These are phyloP conservation scores for Oxyruncus cristatus DNA, from an alignment of 2,113 vertebrate species.

Conservation along the genomic window DNA sequence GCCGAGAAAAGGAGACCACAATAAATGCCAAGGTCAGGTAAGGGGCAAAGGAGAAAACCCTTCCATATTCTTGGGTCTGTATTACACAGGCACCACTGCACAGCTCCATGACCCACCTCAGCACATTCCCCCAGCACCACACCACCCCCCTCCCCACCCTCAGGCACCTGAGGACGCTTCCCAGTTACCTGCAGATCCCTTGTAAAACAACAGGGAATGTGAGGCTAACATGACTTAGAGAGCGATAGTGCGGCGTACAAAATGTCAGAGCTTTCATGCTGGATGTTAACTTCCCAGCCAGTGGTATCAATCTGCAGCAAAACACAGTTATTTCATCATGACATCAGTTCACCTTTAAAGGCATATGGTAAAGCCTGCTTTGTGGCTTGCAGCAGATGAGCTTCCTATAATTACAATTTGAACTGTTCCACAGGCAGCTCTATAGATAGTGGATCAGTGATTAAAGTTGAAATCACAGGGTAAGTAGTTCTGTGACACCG, in stretches of 20 bases:
- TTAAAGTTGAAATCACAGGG: constrained; percentile 76
- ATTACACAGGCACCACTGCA: fast-evolving
- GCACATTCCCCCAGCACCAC: not conserved
- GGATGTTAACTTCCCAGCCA: constrained; percentile 55
- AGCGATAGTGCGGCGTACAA: constrained; percentile 14
- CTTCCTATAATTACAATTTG: constrained; percentile 75
- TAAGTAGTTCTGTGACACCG: constrained; percentile 74
- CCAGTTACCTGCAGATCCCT: constrained; percentile 4
- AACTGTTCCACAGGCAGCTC: constrained; percentile 67
- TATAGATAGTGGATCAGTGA: constrained; percentile 72
- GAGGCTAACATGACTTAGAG: not conserved
- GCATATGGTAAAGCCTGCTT: constrained; percentile 73
- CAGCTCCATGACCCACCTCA: not conserved
- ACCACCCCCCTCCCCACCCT: not conserved
- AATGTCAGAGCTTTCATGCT: constrained; percentile 64
- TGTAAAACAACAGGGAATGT: constrained; percentile 53
- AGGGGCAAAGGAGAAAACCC: not conserved
- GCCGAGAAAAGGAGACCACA: not conserved
- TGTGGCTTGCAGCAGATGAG: constrained; percentile 70
- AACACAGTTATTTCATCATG: constrained; percentile 66
- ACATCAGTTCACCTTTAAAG: constrained; percentile 74
- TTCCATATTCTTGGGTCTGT: fast-evolving
- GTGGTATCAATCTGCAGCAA: constrained; percentile 60
- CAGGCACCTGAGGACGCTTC: not conserved
- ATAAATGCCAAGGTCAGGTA: not conserved